A percentile compares a stretch with the other conserved stretches of the same genome.
These are phyloP conservation scores for Cydia amplana DNA, from an alignment of 1,140 invertebrate species.

Conservation along the genomic window DNA sequence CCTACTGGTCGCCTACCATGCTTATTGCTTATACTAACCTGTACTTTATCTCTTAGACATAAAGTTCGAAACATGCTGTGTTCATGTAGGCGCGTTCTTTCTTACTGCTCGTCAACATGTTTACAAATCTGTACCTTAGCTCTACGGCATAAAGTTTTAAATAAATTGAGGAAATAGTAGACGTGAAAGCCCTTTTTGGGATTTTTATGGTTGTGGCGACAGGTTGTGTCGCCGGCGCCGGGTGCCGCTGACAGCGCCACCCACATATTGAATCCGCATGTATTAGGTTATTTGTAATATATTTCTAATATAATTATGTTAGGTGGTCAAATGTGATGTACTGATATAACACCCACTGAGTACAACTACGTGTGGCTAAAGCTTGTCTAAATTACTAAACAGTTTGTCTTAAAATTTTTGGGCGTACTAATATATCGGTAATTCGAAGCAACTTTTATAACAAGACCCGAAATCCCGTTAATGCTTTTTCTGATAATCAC, in stretches of 20 bases:
- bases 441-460: too few species aligned
- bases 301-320: constrained; percentile 3
- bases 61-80: neutral
- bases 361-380: neutral
- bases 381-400: too few species aligned
- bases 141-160: neutral
- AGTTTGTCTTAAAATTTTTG: too few species aligned
- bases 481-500: too few species aligned
- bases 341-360: neutral
- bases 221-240: constrained; percentile 20
- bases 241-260: constrained; percentile 2
- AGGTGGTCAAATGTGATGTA: neutral
- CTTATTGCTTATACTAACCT: neutral
- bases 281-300: neutral
- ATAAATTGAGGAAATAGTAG: neutral
- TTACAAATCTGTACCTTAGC: neutral
- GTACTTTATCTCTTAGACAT: neutral
- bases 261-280: constrained; percentile 11
- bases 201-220: neutral
- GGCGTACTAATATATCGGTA: too few species aligned
- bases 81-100: too few species aligned
- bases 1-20: neutral
- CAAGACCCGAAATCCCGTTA: too few species aligned
- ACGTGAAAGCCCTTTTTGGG: neutral
- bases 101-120: neutral